Percentiles rank a stretch among this genome's conserved stretches.
These are phyloP conservation scores for Schizopygopsis malacanthus DNA, from an alignment of 2,797 vertebrate genomes.

Conservation along the genomic window DNA sequence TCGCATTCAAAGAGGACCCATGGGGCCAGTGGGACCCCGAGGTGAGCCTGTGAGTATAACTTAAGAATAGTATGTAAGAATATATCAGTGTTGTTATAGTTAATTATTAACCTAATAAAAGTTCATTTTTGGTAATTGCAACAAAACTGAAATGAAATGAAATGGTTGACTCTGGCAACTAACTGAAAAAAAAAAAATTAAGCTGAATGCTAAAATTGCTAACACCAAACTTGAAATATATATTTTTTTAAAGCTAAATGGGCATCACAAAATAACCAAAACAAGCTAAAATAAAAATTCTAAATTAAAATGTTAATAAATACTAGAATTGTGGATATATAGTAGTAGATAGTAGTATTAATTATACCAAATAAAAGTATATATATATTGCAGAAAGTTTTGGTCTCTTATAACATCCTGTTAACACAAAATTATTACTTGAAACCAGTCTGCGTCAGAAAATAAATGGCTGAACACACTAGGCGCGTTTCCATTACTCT, in stretches of 20 bases:
- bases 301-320: background rate
- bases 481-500: too few relatives aligned
- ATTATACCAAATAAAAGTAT: background rate
- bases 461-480: background rate
- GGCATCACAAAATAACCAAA: background rate
- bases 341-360: background rate
- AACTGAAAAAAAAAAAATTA: background rate
- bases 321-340: too few relatives aligned
- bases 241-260: background rate
- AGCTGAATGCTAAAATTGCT: background rate
- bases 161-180: background rate
- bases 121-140: background rate
- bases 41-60: constrained; percentile 80
- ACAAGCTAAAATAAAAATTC: background rate
- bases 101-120: background rate
- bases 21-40: constrained; percentile 75
- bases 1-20: constrained; percentile 70
- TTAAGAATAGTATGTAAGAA: background rate
- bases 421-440: constrained; percentile 2
- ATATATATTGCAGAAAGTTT: background rate
- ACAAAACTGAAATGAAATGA: background rate
- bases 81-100: background rate
- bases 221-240: background rate
- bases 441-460: background rate
- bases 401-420: background rate